A percentile compares a stretch with the other conserved stretches of the same genome.
These are phyloP conservation scores for honey bee (Apis mellifera) DNA, from an alignment of 1,140 invertebrate species.

Conservation along the genomic window DNA sequence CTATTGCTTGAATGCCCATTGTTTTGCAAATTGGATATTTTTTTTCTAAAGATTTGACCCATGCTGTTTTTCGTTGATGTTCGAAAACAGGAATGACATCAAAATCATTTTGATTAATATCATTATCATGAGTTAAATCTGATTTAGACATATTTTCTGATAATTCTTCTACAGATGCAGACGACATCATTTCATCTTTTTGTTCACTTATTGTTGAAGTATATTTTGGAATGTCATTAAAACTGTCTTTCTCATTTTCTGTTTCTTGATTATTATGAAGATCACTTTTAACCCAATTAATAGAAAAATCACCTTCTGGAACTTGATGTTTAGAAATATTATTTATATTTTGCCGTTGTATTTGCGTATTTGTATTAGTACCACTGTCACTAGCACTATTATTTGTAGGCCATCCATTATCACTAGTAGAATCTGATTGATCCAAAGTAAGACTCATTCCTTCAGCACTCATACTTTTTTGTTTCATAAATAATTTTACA, in stretches of 20 bases:
- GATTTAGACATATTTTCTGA: slow-evolving; percentile 79
- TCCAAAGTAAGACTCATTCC: slow-evolving; percentile 82
- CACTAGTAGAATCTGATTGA: slow-evolving; percentile 76
- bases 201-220: slow-evolving; percentile 75
- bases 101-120: slow-evolving; percentile 69
- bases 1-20: slow-evolving; percentile 73
- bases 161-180: slow-evolving; percentile 80
- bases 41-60: slow-evolving; percentile 52
- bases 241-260: slow-evolving; percentile 57
- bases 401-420: slow-evolving; percentile 77
- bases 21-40: slow-evolving; percentile 62
- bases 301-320: slow-evolving; percentile 76
- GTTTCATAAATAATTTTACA: slow-evolving; percentile 94
- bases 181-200: slow-evolving; percentile 75
- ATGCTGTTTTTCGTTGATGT: slow-evolving; percentile 47
- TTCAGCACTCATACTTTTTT: slow-evolving; percentile 90
- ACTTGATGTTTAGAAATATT: slow-evolving; percentile 55
- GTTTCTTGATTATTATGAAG: slow-evolving; percentile 57
- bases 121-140: slow-evolving; percentile 57
- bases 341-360: slow-evolving; percentile 67
- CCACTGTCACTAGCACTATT: slow-evolving; percentile 75
- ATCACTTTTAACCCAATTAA: slow-evolving; percentile 78
- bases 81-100: slow-evolving; percentile 37
- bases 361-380: slow-evolving; percentile 76
- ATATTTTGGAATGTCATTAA: slow-evolving; percentile 66